Percentiles rank a stretch among this genome's conserved stretches.
These are phyloP conservation scores for Coracias cyanogaster DNA, from an alignment of 2,797 vertebrate genomes.

Conservation along the genomic window DNA sequence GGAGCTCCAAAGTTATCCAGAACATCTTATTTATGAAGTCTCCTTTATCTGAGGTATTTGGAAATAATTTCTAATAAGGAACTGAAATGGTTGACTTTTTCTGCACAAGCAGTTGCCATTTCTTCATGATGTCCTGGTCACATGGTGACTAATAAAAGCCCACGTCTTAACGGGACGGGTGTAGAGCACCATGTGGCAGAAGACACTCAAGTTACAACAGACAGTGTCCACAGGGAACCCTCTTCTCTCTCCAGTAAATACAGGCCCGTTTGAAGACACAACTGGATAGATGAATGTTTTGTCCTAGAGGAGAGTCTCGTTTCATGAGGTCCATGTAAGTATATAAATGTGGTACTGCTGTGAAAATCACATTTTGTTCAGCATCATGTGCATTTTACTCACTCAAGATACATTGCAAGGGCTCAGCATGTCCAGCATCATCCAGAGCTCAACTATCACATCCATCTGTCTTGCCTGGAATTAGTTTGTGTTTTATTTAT, in stretches of 20 bases:
- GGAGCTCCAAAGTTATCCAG: not conserved
- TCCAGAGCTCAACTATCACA: not conserved
- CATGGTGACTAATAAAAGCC: not conserved
- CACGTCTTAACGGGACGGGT: not conserved
- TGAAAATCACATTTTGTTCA: not conserved
- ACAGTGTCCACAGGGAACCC: not conserved
- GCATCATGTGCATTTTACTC: not conserved
- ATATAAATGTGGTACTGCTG: not conserved
- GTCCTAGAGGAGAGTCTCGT: not conserved
- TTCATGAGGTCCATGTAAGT: fast-evolving
- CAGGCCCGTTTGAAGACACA: not conserved
- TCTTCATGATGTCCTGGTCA: not conserved
- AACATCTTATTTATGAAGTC: not conserved
- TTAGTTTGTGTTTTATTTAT: not conserved
- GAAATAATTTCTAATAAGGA: not conserved
- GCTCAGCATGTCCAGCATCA: not conserved
- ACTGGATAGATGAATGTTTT: not conserved
- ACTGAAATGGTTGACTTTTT: not conserved
- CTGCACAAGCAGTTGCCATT: not conserved
- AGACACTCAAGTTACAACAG: not conserved
- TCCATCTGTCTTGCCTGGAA: conserved; percentile 27
- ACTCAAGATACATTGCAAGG: not conserved
- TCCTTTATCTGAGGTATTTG: not conserved
- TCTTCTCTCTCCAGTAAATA: not conserved
- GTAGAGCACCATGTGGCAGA: fast-evolving